These are phyloP conservation scores for Caenorhabditis afra DNA, from an alignment of 2,888 invertebrate genomes.

Conservation along the genomic window DNA sequence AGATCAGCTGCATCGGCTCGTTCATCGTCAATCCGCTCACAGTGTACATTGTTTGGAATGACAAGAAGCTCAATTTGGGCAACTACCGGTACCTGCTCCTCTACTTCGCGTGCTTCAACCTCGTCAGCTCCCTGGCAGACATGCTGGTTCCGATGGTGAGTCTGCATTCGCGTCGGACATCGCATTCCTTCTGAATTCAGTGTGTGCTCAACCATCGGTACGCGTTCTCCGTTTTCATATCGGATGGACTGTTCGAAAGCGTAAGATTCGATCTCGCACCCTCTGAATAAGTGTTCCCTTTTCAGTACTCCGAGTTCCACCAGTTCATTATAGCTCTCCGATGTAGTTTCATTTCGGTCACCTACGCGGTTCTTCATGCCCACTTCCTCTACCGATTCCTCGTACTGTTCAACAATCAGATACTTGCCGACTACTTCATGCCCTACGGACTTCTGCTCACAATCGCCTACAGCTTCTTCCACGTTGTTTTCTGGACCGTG, in stretches of 20 bases:
- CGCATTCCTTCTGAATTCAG: too few relatives aligned
- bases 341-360: conserved; percentile 31
- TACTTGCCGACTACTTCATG: conserved; percentile 8
- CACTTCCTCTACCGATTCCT: conserved; percentile 33
- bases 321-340: conserved; percentile 18
- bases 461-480: conserved; percentile 15
- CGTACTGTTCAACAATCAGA: conserved; percentile 13
- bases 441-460: conserved; percentile 22
- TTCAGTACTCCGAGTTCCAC: conserved; percentile 21
- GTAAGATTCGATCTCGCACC: too few relatives aligned
- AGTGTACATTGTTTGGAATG: conserved; percentile 7
- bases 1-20: too few relatives aligned
- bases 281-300: too few relatives aligned
- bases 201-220: conserved; percentile 25
- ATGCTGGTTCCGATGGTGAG: neutral
- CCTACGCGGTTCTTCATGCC: conserved; percentile 32
- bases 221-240: conserved; percentile 27
- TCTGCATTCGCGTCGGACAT: too few relatives aligned
- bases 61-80: conserved; percentile 15
- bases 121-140: conserved; percentile 4
- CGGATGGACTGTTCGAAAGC: conserved; percentile 19
- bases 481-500: conserved; percentile 25
- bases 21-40: conserved; percentile 19
- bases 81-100: conserved; percentile 13
- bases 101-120: conserved; percentile 22